Evolutionary conservation across 2,888 invertebrate species (phyloP).

Genomic region (Gasteruption jaculator): DNA sequence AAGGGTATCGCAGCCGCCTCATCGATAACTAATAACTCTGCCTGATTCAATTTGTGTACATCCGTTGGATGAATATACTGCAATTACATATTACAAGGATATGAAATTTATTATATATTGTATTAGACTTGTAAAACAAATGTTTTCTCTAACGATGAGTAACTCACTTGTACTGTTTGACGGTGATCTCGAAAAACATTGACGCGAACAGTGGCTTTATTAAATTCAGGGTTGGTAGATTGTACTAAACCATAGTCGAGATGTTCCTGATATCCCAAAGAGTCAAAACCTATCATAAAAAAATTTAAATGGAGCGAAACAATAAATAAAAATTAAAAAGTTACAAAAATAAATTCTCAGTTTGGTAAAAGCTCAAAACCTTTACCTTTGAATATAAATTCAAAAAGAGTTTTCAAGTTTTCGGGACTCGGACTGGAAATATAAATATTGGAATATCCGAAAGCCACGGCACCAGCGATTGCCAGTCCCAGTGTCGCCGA

Average conservation of each 20-base stretch:
- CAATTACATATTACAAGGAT: conserved; percentile 25
- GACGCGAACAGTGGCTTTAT: conserved; percentile 91
- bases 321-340: too few relatives aligned
- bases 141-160: background rate
- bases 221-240: conserved; percentile 93
- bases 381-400: conserved; percentile 87
- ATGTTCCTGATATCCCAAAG: conserved; percentile 91
- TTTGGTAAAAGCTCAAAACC: too few relatives aligned
- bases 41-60: conserved; percentile 81
- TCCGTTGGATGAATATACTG: conserved; percentile 95
- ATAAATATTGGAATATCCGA: conserved; percentile 89
- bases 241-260: conserved; percentile 91
- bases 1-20: conserved; percentile 99
- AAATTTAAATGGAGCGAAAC: conserved; percentile 4
- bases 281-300: conserved; percentile 68
- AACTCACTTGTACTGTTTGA: conserved; percentile 81
- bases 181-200: conserved; percentile 87
- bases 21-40: conserved; percentile 93
- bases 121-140: conserved; percentile 10
- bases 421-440: conserved; percentile 98
- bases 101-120: conserved; percentile 5
- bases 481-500: conserved; percentile 95
- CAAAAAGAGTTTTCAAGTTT: conserved; percentile 94
- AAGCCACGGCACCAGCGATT: conserved; percentile 79
- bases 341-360: too few relatives aligned